Evolutionary conservation across 2,113 vertebrate species (phyloP), one percentile per base, ranked within the genome.

Genomic region (Gobius niger): DNA sequence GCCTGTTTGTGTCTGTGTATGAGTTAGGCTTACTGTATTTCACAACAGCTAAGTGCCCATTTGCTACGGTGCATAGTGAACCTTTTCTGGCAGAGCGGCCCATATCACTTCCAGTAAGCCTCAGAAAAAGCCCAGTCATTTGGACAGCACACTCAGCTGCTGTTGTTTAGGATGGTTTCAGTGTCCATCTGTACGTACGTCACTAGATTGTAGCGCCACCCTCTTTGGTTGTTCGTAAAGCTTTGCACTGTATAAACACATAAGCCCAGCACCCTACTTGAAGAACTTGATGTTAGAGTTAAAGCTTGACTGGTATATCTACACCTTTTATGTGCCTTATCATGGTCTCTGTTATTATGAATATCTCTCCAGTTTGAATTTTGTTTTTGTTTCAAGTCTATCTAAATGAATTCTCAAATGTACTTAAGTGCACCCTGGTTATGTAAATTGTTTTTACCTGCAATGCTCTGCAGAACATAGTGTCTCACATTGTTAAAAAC

Each of bases 31-130:
- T 61, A 63, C 42, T 18, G 16, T 47, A 34, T 82, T 80, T 47
- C 79, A 63, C 77, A 75, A 80, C 65, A 57, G 49, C 73, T 7
- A 81, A 85, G 76, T 63, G 46, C 56, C 76, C 53, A 1, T 63
- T 72, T 72, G 24, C 24, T 53, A 24, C 76, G 11, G 71, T 57
- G 54, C 64, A 9, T n/a, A 51, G 44, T 63, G 34, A 65, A 62
- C 40, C 24, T 76, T 80, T 46, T 67, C 24, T 47, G 47, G 69
- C 52, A 71, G 41, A 42, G 5, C 51, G 49, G 73, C 76, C 47
- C 41, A 54, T 80, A 50, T 73, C 79, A 69, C 1, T 81, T 85
- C 80, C 85, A 78, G 85, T 82, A 87, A 84, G 42, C 41, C 19
- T 5, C 2, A 67, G 51, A 63, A 70, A 75, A 70, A 50, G 34